Conservation (phyloP, 2,888 invertebrate species). For the Bruchidius siliquastri region DNA sequence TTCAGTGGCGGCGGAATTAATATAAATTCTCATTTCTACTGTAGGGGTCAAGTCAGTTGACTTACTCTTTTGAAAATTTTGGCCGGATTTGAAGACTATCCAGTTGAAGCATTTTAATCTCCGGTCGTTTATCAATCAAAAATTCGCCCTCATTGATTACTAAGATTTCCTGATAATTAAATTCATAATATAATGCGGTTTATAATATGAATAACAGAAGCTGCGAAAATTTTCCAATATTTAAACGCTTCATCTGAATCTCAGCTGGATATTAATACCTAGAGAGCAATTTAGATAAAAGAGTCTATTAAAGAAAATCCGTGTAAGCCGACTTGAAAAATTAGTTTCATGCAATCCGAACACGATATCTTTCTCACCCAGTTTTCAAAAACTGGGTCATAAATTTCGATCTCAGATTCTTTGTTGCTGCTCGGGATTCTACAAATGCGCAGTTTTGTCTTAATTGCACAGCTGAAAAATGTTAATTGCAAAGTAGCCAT, state of each 20-base stretch:
- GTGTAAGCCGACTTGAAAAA: neutral
- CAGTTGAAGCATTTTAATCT: no score
- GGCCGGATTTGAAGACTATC: no score
- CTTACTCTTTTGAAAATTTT: no score
- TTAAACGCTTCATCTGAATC: neutral
- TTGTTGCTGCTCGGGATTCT: neutral
- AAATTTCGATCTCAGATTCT: neutral
- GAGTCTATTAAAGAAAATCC: neutral
- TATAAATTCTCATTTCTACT: no score
- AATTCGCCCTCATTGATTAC: no score
- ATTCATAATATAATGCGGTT: no score
- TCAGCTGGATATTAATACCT: neutral
- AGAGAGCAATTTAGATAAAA: neutral
- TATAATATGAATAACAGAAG: neutral
- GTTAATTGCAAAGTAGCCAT: neutral
- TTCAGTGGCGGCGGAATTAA: no score
- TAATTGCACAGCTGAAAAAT: neutral
- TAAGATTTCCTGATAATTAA: no score
- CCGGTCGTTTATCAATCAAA: no score
- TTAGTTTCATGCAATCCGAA: neutral
- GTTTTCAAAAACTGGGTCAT: neutral
- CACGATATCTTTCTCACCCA: neutral
- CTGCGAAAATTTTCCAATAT: neutral
- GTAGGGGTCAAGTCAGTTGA: no score
- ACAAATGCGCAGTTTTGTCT: neutral